phyloP scores from a whole-genome alignment of 2,113 vertebrate species.

The Burhinus bistriatus region DNA sequence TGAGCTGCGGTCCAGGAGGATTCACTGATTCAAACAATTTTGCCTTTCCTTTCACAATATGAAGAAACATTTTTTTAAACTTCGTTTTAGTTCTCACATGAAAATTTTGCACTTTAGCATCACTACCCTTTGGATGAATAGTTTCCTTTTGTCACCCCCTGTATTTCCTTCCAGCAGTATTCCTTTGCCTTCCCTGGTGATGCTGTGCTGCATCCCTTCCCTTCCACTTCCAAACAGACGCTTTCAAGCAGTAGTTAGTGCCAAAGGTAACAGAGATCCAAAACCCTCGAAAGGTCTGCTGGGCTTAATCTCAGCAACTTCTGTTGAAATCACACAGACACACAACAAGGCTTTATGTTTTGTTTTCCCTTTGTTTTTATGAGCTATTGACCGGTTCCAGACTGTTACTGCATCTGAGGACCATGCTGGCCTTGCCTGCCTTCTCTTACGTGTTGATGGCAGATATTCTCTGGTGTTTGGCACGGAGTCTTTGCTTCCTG shows the following conservation, averaged over 20 bases:
- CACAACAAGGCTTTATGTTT: too few species aligned
- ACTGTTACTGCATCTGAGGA: neutral
- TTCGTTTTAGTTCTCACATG: neutral
- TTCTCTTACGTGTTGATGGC: rapidly evolving
- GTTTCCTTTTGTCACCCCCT: neutral
- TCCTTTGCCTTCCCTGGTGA: neutral
- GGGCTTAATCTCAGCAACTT: neutral
- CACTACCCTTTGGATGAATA: neutral
- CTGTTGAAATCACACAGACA: neutral
- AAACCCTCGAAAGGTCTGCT: neutral
- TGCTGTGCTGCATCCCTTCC: neutral
- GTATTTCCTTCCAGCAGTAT: rapidly evolving
- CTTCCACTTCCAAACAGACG: neutral
- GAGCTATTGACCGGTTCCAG: neutral
- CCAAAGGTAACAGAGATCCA: neutral
- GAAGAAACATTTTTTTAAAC: neutral
- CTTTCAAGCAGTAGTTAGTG: neutral
- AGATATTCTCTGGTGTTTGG: neutral
- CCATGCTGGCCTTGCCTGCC: neutral
- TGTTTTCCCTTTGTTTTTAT: neutral
- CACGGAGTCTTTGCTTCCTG: neutral
- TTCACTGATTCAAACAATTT: neutral
- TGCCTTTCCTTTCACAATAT: neutral
- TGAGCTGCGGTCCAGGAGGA: neutral
- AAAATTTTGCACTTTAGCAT: neutral